Conservation (phyloP, 2,797 vertebrate species). For the Rhadinocentrus ornatus region DNA sequence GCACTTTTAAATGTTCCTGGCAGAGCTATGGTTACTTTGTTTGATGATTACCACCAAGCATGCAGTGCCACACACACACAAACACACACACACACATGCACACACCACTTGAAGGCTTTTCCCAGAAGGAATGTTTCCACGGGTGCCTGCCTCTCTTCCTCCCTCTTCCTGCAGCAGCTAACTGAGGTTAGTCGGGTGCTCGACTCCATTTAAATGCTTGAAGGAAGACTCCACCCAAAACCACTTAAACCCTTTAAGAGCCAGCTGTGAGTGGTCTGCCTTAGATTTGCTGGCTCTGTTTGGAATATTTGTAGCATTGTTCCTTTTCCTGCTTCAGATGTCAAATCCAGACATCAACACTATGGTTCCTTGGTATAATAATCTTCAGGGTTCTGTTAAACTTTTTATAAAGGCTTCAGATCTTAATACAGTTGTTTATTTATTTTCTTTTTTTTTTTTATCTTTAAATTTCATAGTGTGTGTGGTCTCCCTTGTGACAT, state of each 20-base stretch:
- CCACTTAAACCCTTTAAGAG: conserved; percentile 21
- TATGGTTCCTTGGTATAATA: not conserved
- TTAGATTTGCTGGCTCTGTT: not conserved
- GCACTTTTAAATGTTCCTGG: conserved; percentile 61
- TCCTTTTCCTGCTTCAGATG: conserved; percentile 16
- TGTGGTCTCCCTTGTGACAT: not conserved
- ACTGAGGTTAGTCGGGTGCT: conserved; percentile 51
- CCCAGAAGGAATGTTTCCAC: conserved; percentile 53
- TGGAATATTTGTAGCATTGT: conserved; percentile 27
- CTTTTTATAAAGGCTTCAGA: not conserved
- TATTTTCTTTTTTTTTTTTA: not conserved
- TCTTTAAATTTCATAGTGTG: not conserved
- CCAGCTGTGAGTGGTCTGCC: conserved; percentile 43
- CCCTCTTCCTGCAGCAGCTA: conserved; percentile 46
- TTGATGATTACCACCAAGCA: conserved; percentile 59
- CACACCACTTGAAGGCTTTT: conserved; percentile 67
- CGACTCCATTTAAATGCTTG: conserved; percentile 33
- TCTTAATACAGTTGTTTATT: not conserved
- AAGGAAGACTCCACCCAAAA: conserved; percentile 57
- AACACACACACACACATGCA: conserved; percentile 29
- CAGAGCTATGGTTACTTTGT: conserved; percentile 60
- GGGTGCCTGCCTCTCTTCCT: conserved; percentile 39
- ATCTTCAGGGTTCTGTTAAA: conserved; percentile 3
- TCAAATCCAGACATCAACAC: conserved; percentile 26
- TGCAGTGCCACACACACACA: conserved; percentile 24